Evolutionary conservation across 2,888 invertebrate species (phyloP).

Genomic region (Apamea epomidion): DNA sequence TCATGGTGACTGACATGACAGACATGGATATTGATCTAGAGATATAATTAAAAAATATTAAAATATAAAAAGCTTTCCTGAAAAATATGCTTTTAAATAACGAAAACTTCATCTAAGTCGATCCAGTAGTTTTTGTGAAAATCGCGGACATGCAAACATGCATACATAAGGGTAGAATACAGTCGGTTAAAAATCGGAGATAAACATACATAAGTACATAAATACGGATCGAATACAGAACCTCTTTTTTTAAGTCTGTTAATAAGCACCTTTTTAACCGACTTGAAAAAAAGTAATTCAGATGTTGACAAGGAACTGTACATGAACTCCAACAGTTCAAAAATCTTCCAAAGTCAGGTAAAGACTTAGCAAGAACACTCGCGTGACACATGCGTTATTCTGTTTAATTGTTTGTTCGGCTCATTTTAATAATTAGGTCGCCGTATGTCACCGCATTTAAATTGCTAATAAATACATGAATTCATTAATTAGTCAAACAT

Average conservation of each 20-base stretch:
- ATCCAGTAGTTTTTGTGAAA: neutral
- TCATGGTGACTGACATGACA: neutral
- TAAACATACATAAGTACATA: no score
- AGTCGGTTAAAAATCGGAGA: no score
- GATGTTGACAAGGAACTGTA: neutral
- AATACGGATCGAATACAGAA: no score
- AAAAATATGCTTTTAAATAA: neutral
- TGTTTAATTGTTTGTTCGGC: slow-evolving; percentile 29
- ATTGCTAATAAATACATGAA: slow-evolving; percentile 50
- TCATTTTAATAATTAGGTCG: slow-evolving; percentile 53
- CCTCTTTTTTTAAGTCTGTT: neutral
- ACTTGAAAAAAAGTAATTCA: neutral
- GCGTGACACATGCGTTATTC: slow-evolving; percentile 29
- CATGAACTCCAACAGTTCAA: neutral
- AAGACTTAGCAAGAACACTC: neutral
- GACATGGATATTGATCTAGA: neutral
- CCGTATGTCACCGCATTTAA: slow-evolving; percentile 47
- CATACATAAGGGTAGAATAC: no score
- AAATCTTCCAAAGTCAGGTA: neutral
- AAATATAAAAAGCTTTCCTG: neutral
- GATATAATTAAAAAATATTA: neutral
- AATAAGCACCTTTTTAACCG: neutral
- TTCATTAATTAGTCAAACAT: slow-evolving; percentile 35
- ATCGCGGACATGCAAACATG: neutral
- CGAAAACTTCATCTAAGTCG: neutral